phyloP scores from a whole-genome alignment of 2,797 vertebrate species.

The Emydoidea blandingii region DNA sequence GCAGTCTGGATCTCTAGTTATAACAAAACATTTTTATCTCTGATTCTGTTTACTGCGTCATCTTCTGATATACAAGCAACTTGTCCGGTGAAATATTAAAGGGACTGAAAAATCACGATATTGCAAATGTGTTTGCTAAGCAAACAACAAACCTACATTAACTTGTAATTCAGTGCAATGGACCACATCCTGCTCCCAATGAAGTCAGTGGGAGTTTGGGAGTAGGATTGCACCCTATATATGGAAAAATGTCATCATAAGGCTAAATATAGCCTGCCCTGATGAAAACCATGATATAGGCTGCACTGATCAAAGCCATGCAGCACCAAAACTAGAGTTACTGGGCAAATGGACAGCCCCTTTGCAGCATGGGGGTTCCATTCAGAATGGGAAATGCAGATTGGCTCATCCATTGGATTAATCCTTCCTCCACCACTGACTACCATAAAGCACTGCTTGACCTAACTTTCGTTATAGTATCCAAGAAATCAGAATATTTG shows the following conservation, averaged over 20 bases:
- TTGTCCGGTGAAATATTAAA: background rate
- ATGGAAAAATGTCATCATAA: background rate
- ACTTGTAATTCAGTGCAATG: background rate
- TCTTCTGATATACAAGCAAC: background rate
- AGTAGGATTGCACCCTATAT: background rate
- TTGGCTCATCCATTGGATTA: background rate
- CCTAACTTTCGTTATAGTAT: background rate
- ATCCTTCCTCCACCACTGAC: background rate
- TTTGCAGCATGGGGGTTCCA: background rate
- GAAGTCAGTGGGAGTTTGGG: background rate
- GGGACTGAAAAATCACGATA: background rate
- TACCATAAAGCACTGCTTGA: background rate
- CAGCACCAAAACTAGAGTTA: background rate
- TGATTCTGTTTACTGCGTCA: background rate
- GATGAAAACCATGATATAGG: background rate
- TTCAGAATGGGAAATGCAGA: conserved; percentile 1
- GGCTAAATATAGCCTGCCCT: background rate
- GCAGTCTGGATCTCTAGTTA: background rate
- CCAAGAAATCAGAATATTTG: background rate
- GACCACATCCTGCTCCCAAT: background rate
- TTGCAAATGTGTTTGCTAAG: background rate
- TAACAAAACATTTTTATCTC: background rate
- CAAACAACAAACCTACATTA: background rate
- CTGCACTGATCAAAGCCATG: background rate
- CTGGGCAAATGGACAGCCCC: background rate